Base-by-base conservation (phyloP, 1,140 invertebrate species). In the Colletes gigas region DNA sequence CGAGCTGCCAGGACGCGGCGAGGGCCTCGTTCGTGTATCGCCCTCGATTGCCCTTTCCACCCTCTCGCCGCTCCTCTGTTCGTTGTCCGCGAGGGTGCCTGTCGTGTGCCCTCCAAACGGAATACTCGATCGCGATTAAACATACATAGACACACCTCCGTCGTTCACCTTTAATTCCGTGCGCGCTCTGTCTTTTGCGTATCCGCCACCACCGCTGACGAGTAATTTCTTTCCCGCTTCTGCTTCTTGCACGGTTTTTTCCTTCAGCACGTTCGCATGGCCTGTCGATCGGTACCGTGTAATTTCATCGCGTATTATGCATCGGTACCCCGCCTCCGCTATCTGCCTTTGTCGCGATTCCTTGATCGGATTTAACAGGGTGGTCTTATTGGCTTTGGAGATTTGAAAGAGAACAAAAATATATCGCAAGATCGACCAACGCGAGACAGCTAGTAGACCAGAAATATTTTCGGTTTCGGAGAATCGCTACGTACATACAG, bases 91-190 rank as follows among this genome's bases (percentile, higher is more conserved):
- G 39, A 39, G 59, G 14, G 63, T n/a, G 52, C 30, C 54, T 54
- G 54, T 21, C 52, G 63, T 87, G 83, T 83, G 83, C 83, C 83
- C 87, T 88, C 88, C 90, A 92, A 92, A 92, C 91, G 88, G 91
- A 92, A 92, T 92, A 92, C 89, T 90, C 90, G 88, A 92, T 92
- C 89, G 84, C 87, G 89, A 91, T 92, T 92, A 92, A 92, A 91
- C 89, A 92, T 92, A 91, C 89, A 90, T 92, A 88, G 88, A 84
- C 87, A 90, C 90, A 91, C 87, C 88, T 90, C 83, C 85, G 72
- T 88, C 90, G 85, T 88, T 90, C 88, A 87, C 83, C 83, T 92
- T 90, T 86, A 89, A 86, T 89, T 89, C 83, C 80, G 19, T 68
- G 74, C 54, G 54, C 21, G 15, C 83, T 81, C 70, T 83, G 80